phyloP scores from a whole-genome alignment of 2,797 vertebrate genomes.

The Apogon hyalosoma region DNA sequence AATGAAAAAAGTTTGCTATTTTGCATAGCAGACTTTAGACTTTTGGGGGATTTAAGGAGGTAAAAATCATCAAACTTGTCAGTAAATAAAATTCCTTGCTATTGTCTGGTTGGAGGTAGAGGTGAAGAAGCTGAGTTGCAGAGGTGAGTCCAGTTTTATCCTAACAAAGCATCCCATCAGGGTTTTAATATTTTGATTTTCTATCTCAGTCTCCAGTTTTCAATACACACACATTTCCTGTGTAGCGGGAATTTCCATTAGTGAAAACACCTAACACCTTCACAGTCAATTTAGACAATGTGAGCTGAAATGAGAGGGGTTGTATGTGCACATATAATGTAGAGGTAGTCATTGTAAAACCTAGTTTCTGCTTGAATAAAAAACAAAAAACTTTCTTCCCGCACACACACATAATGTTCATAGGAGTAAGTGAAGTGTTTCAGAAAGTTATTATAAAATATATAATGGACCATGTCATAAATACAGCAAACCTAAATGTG shows the following conservation, averaged over 20 bases:
- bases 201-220: constrained; percentile 2
- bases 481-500: constrained; percentile 9
- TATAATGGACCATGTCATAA: constrained; percentile 1
- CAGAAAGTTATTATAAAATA: neutral
- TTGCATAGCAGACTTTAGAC: no score
- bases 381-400: constrained; percentile 17
- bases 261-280: constrained; percentile 3
- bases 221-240: neutral
- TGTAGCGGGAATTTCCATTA: constrained; percentile 7
- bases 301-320: neutral
- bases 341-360: neutral
- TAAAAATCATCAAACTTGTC: neutral
- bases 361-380: neutral
- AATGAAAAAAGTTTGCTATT: neutral
- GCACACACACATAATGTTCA: neutral
- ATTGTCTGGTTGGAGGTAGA: neutral
- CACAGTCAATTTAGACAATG: constrained; percentile 30
- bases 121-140: neutral
- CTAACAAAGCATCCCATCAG: neutral
- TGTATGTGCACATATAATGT: neutral
- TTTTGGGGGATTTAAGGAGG: neutral
- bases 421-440: constrained; percentile 4
- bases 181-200: neutral
- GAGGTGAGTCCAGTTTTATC: neutral
- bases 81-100: neutral